phyloP scores from a whole-genome alignment of 1,140 invertebrate species.

The Cotesia vestalis region DNA sequence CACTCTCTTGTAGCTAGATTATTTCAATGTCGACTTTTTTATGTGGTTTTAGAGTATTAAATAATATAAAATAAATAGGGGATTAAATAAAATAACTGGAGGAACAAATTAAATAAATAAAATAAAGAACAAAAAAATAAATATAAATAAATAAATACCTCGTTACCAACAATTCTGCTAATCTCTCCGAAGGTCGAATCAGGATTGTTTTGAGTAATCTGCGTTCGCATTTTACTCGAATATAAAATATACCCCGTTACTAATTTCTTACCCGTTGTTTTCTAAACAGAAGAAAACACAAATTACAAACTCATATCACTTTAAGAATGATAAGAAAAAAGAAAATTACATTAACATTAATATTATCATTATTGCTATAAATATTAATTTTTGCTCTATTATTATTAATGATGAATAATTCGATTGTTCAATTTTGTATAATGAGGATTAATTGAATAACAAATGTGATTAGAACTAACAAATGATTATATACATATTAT shows the following conservation, averaged over 20 bases:
- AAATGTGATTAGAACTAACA: slow-evolving; percentile 1
- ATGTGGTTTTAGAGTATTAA: slow-evolving; percentile 2
- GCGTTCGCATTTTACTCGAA: slow-evolving; percentile 93
- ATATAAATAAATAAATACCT: slow-evolving; percentile 70
- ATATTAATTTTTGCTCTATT: not conserved
- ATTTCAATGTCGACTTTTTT: not conserved
- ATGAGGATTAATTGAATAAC: not conserved
- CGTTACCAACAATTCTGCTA: slow-evolving; percentile 94
- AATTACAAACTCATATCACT: slow-evolving; percentile 52
- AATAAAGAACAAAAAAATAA: slow-evolving; percentile 35
- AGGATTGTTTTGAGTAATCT: slow-evolving; percentile 89
- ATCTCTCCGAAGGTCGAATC: slow-evolving; percentile 97
- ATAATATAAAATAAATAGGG: slow-evolving; percentile 27
- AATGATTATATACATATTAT: slow-evolving; percentile 3
- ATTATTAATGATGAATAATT: slow-evolving; percentile 20
- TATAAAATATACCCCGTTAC: slow-evolving; percentile 99
- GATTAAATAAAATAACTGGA: slow-evolving; percentile 36
- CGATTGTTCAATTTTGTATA: slow-evolving; percentile 10
- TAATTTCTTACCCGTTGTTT: slow-evolving; percentile 84
- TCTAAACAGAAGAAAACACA: slow-evolving; percentile 69
- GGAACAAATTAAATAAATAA: slow-evolving; percentile 45
- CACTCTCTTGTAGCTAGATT: not conserved
- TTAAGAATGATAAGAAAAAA: slow-evolving; percentile 7
- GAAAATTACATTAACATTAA: slow-evolving; percentile 8
- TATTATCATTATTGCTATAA: too few species aligned